Conservation (phyloP, 2,888 invertebrate genomes). For the Caenorhabditis becei region DNA sequence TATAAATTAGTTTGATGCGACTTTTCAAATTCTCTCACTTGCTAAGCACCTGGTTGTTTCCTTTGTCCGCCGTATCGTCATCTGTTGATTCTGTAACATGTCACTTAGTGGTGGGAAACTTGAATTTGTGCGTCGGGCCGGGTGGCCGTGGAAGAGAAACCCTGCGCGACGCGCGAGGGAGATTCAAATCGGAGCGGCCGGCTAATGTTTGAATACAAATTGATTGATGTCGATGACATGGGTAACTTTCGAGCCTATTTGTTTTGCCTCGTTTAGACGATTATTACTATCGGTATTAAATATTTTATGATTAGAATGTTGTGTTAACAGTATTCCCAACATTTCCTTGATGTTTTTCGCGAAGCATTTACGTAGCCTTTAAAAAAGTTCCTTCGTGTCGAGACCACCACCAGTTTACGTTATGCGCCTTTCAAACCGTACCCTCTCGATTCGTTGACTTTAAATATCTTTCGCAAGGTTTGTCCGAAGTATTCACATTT, state of each 20-base stretch:
- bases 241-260: conserved; percentile 6
- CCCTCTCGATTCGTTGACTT: not conserved
- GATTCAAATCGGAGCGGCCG: conserved; percentile 37
- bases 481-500: not conserved
- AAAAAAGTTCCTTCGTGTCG: not conserved
- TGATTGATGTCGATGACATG: conserved; percentile 12
- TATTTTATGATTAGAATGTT: not conserved
- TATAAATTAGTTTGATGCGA: not conserved
- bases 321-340: no score
- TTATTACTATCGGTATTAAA: not conserved
- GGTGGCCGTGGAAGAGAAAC: conserved; percentile 44
- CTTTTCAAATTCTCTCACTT: conserved; percentile 7
- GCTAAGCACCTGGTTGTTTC: conserved; percentile 1
- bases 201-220: conserved; percentile 22
- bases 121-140: conserved; percentile 3
- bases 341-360: no score
- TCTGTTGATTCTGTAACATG: not conserved
- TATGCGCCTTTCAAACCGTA: conserved; percentile 1
- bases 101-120: conserved; percentile 1
- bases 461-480: no score
- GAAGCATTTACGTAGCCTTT: no score
- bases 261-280: not conserved
- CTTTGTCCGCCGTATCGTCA: not conserved
- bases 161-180: conserved; percentile 20
- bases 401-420: not conserved